A percentile compares a stretch with the other conserved stretches of the same genome.
phyloP scores from a whole-genome alignment of 2,888 invertebrate species.

The Drosophila aldrichi region DNA sequence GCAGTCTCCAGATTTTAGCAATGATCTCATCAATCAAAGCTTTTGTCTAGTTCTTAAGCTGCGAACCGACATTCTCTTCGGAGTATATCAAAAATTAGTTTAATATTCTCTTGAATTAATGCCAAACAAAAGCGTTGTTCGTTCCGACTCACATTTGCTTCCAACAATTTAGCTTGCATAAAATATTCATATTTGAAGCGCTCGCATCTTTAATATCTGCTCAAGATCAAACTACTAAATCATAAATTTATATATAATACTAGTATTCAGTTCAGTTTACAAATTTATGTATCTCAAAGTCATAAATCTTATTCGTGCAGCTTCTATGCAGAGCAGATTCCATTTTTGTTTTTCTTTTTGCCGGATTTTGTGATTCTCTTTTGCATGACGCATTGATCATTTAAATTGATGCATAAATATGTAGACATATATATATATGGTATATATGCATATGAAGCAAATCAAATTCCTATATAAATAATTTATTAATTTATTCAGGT shows the following conservation, averaged over 20 bases:
- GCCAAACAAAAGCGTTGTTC: too few species aligned
- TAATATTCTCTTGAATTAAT: too few species aligned
- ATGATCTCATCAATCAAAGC: slow-evolving; percentile 1
- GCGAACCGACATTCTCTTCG: background rate
- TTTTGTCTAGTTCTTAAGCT: background rate
- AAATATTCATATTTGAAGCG: background rate
- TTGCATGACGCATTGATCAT: slow-evolving; percentile 65
- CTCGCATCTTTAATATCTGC: background rate
- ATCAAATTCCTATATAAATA: slow-evolving; percentile 51
- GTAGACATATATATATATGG: slow-evolving; percentile 1
- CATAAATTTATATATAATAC: background rate
- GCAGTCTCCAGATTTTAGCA: background rate
- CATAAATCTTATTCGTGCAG: slow-evolving; percentile 4
- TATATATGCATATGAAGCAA: slow-evolving; percentile 35
- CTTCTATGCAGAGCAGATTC: slow-evolving; percentile 8
- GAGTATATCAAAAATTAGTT: too few species aligned
- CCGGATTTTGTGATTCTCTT: slow-evolving; percentile 1
- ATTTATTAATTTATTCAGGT: slow-evolving; percentile 68
- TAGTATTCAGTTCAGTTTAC: background rate
- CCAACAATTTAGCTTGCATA: background rate
- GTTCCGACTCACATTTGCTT: background rate
- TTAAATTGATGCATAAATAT: slow-evolving; percentile 56
- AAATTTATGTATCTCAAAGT: background rate
- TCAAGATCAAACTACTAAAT: slow-evolving; percentile 10
- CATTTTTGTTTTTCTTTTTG: background rate